Conservation (phyloP, 1,140 invertebrate genomes). For the Drosophila nannoptera region DNA sequence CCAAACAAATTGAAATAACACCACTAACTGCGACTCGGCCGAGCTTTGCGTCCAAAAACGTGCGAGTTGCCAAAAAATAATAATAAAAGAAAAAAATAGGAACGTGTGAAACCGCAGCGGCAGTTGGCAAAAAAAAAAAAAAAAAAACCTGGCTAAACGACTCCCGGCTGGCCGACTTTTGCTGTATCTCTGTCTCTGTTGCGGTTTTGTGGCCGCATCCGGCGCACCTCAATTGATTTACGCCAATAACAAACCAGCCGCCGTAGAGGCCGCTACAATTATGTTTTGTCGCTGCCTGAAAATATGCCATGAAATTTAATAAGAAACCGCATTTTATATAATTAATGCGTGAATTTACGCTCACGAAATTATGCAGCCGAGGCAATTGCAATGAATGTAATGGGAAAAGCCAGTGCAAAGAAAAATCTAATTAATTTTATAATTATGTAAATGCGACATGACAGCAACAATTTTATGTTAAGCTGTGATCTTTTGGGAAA, state of each 20-base stretch:
- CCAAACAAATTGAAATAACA: constrained; percentile 74
- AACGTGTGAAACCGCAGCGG: constrained; percentile 60
- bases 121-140: constrained; percentile 19
- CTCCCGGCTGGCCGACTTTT: constrained; percentile 25
- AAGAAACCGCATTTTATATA: constrained; percentile 5
- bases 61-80: constrained; percentile 53
- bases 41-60: constrained; percentile 27
- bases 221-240: constrained; percentile 38
- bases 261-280: constrained; percentile 23
- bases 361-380: too few relatives aligned
- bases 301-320: constrained; percentile 17
- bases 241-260: constrained; percentile 34
- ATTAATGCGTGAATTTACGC: neutral
- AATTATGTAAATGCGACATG: neutral
- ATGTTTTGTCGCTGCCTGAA: constrained; percentile 7
- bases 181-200: constrained; percentile 17
- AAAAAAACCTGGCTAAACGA: constrained; percentile 16
- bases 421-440: neutral
- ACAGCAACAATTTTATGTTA: too few relatives aligned
- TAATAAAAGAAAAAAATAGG: neutral
- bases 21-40: constrained; percentile 40
- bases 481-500: too few relatives aligned
- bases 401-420: neutral
- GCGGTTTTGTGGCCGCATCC: constrained; percentile 30
- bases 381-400: too few relatives aligned